Base-by-base conservation (phyloP, 2,888 invertebrate species). In the Drosophila meridionalis region DNA sequence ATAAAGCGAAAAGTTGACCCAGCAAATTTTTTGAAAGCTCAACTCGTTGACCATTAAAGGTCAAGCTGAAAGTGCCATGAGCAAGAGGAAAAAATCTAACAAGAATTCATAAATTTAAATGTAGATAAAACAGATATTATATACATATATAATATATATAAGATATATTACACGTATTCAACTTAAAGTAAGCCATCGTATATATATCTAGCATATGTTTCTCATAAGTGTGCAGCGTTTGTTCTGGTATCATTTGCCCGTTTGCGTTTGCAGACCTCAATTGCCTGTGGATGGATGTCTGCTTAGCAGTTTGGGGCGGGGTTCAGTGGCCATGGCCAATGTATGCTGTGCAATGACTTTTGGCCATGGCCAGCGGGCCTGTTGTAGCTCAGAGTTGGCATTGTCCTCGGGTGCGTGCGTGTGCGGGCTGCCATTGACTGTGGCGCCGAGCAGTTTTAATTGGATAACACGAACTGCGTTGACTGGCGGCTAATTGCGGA, bases 401-500 rank as follows among this genome's bases (percentile, higher is more conserved):
- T 56, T 73, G 61, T 64, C 57, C 43, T 26, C 12, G 47, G 58
- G 40, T 60, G 28, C 64, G 63, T 60, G 56, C 57, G 20, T 30
- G 50, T 59, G 57, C 64, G 57, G 11, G 36, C 11, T n/a, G 47
- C 50, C 66, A 20, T 40, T 64, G 43, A 36, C 55, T 34, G 53
- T 57, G 28, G 40, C 8, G 68, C 20, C 48, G 48, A 14, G 12
- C 72, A 42, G 65, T 65, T 76, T 78, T 79, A 82, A 84, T 82
- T 84, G 82, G 79, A 68, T 72, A 76, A 79, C 73, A 58, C 45
- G 47, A 20, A 45, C 30, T 20, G 63, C 71, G 63, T 67, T 82
- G 72, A 80, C 61, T 69, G 83, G 69, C 67, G 69, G 74, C 77
- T 80, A 81, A 83, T 83, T 81, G 78, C 76, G n/a, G 59, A 45